These are phyloP conservation scores for Apamea sordens DNA, from an alignment of 2,888 invertebrate species.

Conservation along the genomic window DNA sequence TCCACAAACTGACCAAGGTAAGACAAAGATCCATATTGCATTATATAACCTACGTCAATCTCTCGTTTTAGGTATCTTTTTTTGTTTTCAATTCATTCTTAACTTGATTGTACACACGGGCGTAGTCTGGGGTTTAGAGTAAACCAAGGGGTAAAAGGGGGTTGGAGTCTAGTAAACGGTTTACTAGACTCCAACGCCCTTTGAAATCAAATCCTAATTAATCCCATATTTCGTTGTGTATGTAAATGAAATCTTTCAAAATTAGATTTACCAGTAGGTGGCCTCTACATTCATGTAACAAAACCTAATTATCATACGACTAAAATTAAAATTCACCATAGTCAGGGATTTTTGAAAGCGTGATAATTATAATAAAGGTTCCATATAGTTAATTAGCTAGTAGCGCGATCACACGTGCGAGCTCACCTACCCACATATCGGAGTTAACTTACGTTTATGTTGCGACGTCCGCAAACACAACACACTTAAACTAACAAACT, in stretches of 20 bases:
- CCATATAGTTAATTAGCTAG: constrained; percentile 53
- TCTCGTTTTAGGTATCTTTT: neutral
- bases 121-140: neutral
- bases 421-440: constrained; percentile 55
- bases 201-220: constrained; percentile 21
- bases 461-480: constrained; percentile 47
- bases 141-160: neutral
- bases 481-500: constrained; percentile 60
- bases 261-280: neutral
- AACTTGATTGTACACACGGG: neutral
- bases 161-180: neutral
- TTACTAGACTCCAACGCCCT: neutral
- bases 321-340: constrained; percentile 48
- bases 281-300: neutral
- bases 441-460: constrained; percentile 27
- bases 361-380: constrained; percentile 66
- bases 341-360: constrained; percentile 56
- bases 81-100: neutral
- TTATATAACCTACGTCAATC: neutral
- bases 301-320: constrained; percentile 13
- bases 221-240: neutral
- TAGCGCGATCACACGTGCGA: constrained; percentile 48
- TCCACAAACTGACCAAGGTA: constrained; percentile 93
- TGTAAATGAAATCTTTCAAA: neutral
- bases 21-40: neutral